These are phyloP conservation scores for Danio rerio DNA, from an alignment of 2,113 vertebrate species.

Conservation along the genomic window DNA sequence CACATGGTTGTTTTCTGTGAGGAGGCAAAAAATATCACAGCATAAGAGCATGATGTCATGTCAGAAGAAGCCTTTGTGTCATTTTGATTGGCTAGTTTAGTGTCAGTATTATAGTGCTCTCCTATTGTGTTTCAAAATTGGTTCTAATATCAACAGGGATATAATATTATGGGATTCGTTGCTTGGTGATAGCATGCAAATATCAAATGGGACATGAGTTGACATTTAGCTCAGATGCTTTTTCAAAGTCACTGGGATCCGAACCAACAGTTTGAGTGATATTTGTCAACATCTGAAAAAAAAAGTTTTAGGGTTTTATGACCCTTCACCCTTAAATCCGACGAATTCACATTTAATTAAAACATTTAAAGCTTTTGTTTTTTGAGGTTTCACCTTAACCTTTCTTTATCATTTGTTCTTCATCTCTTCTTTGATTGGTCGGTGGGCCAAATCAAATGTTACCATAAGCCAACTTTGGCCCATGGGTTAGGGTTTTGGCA, in stretches of 20 bases:
- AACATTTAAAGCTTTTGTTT: no score
- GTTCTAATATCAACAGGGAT: background rate
- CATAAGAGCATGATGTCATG: background rate
- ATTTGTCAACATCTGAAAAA: no score
- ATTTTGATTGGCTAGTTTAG: background rate
- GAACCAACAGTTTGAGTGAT: background rate
- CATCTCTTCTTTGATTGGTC: no score
- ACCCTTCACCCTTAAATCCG: no score
- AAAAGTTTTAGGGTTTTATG: no score
- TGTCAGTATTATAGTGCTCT: background rate
- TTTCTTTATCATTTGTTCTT: no score
- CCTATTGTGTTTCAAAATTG: background rate
- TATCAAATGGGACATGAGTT: background rate
- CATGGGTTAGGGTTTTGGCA: no score
- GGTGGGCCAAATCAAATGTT: no score
- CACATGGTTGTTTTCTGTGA: background rate
- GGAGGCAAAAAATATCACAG: background rate
- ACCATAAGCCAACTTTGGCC: no score
- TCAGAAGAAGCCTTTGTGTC: background rate
- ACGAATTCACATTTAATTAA: no score
- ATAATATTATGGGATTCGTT: background rate
- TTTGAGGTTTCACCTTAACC: no score
- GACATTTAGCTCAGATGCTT: background rate
- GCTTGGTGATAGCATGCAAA: background rate
- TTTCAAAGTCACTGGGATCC: background rate